Base-by-base conservation (phyloP, 1,140 invertebrate species). In the Trichogramma pretiosum region DNA sequence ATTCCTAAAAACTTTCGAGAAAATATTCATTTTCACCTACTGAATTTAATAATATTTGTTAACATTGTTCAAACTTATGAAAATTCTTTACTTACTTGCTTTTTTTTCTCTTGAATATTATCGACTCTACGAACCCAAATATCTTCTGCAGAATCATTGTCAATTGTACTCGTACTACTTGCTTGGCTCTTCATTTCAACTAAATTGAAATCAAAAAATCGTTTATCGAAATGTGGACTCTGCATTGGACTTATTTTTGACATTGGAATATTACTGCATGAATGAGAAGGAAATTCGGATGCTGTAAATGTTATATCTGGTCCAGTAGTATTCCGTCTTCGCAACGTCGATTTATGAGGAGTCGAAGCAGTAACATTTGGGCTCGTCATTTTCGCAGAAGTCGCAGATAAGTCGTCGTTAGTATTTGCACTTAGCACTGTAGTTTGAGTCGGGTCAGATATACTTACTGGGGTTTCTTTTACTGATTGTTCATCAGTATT, bases 141-240 rank as follows among this genome's bases (percentile, higher is more conserved):
- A 48, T 85, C 82, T 56, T 85, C 82, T 1, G 67, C 74, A 2
- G 67, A 72, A 48, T 73, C 70, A 43, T 75, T 72, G 56, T 82
- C 78, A 9, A 83, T 62, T 1, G 79, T 79, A 28, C 75, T 74
- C 39, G 76, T 73, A 54, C 78, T 84, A 44, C 79, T 80, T 2
- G 79, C 78, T 19, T 79, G 77, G 49, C 82, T 83, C 59, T 84
- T 84, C 70, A 89, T 87, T 67, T 87, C 84, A 47, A 89, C 82
- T 45, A 89, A 68, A 50, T 83, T 85, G 51, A 79, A 80, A 63
- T 88, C 85, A 59, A 88, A 88, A 70, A 85, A 89, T 48, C 80
- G 75, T 53, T 83, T 83, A 63, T 87, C 85, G 28, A 84, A 72
- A 65, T 88, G 85, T 28, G 83, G 81, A 68, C 73, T 80, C 51